phyloP scores from a whole-genome alignment of 2,113 vertebrate species.

The Crotalus viridis region DNA sequence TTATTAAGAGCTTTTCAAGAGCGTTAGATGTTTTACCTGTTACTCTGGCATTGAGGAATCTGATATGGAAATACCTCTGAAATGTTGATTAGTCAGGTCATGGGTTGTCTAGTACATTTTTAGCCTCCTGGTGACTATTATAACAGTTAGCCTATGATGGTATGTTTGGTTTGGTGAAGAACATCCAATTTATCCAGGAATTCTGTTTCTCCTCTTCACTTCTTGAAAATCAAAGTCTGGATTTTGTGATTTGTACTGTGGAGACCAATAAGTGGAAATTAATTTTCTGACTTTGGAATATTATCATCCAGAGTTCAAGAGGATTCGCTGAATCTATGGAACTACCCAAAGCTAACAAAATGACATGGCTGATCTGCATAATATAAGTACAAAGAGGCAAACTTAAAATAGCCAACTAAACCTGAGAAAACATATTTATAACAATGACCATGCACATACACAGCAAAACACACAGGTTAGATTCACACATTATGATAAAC shows the following conservation, averaged over 20 bases:
- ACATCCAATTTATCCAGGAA: too few species aligned
- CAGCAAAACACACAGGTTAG: background rate
- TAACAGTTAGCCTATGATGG: too few species aligned
- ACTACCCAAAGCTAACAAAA: background rate
- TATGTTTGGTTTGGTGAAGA: too few species aligned
- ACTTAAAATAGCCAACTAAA: background rate
- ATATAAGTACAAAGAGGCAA: background rate
- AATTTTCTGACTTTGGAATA: background rate
- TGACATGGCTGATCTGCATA: background rate
- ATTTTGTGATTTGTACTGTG: background rate
- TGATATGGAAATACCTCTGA: too few species aligned
- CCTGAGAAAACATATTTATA: background rate
- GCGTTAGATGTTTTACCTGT: too few species aligned
- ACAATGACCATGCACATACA: background rate
- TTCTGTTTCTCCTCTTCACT: background rate
- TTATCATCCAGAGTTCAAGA: background rate
- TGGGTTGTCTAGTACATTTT: background rate
- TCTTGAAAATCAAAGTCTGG: background rate
- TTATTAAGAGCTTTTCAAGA: too few species aligned
- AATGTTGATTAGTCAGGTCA: too few species aligned
- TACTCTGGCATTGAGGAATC: too few species aligned
- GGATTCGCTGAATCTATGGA: too few species aligned
- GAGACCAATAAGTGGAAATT: background rate
- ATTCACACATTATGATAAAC: background rate
- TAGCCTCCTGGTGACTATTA: background rate